phyloP scores from a whole-genome alignment of 2,888 invertebrate species.

The Melolontha melolontha region DNA sequence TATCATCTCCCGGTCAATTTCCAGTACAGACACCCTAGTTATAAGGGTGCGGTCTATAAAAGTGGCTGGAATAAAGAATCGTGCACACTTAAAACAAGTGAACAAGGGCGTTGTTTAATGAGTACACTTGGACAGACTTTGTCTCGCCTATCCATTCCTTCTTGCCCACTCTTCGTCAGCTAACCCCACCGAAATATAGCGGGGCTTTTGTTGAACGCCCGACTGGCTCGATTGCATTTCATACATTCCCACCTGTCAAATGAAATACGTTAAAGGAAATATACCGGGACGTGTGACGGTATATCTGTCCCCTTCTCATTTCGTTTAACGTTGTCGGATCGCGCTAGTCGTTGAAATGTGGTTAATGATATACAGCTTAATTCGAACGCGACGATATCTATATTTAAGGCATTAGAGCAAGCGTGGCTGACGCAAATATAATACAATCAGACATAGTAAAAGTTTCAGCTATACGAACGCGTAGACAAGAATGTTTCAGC shows the following conservation, averaged over 20 bases:
- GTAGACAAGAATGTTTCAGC: too few relatives aligned
- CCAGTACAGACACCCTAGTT: too few relatives aligned
- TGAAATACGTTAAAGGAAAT: neutral
- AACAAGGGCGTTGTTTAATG: constrained; percentile 17
- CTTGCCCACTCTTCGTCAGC: neutral
- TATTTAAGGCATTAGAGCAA: neutral
- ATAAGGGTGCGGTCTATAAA: too few relatives aligned
- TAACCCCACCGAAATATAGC: constrained; percentile 4
- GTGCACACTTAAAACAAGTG: too few relatives aligned
- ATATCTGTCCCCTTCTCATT: neutral
- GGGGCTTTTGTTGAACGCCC: constrained; percentile 2
- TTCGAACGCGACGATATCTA: neutral
- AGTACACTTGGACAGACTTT: constrained; percentile 21
- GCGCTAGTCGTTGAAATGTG: too few relatives aligned
- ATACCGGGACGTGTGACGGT: neutral
- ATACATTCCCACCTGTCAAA: constrained; percentile 15
- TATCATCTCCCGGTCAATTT: too few relatives aligned
- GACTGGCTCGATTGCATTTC: constrained; percentile 12
- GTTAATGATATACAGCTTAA: too few relatives aligned
- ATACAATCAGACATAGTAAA: too few relatives aligned
- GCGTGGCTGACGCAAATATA: too few relatives aligned
- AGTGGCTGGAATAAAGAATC: too few relatives aligned
- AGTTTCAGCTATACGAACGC: too few relatives aligned
- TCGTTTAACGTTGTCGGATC: too few relatives aligned
- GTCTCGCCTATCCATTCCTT: constrained; percentile 13